These are phyloP conservation scores for Oryzias sinensis DNA, from an alignment of 2,797 vertebrate genomes.

Conservation along the genomic window DNA sequence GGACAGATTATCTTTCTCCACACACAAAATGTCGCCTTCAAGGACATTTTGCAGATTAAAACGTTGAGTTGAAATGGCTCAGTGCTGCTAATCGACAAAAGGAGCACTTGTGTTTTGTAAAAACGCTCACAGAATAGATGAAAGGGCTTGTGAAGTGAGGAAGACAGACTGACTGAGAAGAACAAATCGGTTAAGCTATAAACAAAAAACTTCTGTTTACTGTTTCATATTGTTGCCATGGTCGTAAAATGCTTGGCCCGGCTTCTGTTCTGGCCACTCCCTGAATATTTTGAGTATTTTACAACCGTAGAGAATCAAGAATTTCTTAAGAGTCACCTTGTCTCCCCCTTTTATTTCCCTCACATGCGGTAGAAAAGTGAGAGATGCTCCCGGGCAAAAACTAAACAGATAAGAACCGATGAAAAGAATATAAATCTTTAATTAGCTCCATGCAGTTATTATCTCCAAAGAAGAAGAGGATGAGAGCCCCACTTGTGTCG, in stretches of 20 bases:
- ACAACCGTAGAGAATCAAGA: slow-evolving; percentile 56
- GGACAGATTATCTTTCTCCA: slow-evolving; percentile 4
- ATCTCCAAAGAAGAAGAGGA: slow-evolving; percentile 13
- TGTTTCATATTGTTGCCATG: slow-evolving; percentile 1
- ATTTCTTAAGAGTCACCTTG: slow-evolving; percentile 25
- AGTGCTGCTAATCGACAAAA: slow-evolving; percentile 22
- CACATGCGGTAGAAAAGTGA: too few relatives aligned
- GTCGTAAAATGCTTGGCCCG: background rate
- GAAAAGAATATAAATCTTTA: too few relatives aligned
- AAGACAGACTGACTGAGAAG: background rate
- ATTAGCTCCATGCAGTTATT: background rate
- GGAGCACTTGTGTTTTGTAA: slow-evolving; percentile 7
- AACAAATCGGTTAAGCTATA: background rate
- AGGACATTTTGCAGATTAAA: slow-evolving; percentile 7
- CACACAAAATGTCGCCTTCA: slow-evolving; percentile 20
- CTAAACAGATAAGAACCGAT: too few relatives aligned
- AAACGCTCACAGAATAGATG: slow-evolving; percentile 11
- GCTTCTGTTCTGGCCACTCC: slow-evolving; percentile 38
- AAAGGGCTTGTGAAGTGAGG: background rate
- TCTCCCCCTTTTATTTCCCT: background rate
- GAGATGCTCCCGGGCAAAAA: too few relatives aligned
- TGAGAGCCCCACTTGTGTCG: slow-evolving; percentile 20
- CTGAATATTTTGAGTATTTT: slow-evolving; percentile 49
- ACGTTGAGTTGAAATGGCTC: slow-evolving; percentile 16
- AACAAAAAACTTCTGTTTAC: background rate